Evolutionary conservation across 2,797 vertebrate genomes (phyloP).

Genomic region (Acipenser ruthenus): DNA sequence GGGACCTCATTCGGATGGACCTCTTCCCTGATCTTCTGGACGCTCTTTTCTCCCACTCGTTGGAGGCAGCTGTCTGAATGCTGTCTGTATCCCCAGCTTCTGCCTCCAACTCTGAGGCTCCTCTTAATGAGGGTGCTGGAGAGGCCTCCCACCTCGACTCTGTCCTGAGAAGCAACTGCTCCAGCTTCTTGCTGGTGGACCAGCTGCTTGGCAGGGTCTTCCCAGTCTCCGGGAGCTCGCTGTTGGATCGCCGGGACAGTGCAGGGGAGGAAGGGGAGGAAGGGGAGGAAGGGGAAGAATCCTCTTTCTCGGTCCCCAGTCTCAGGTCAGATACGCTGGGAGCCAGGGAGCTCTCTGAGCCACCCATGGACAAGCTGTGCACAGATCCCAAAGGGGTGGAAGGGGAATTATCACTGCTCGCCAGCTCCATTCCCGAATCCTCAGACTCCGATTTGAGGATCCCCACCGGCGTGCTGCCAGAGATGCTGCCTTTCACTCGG

Average conservation of each 20-base stretch:
- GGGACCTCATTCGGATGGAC: neutral
- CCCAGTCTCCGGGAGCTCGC: neutral
- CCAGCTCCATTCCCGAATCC: slow-evolving; percentile 80
- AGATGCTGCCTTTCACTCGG: slow-evolving; percentile 8
- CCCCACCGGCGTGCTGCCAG: neutral
- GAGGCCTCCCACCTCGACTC: slow-evolving; percentile 13
- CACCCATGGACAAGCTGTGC: slow-evolving; percentile 35
- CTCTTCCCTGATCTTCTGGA: neutral
- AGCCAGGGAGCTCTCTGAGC: neutral
- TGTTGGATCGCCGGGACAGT: neutral
- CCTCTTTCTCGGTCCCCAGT: slow-evolving; percentile 9
- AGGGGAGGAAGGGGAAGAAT: too few species aligned
- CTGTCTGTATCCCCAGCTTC: neutral
- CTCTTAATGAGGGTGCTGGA: neutral
- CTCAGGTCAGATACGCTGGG: slow-evolving; percentile 1
- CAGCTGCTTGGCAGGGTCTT: slow-evolving; percentile 9
- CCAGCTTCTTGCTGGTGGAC: slow-evolving; percentile 31
- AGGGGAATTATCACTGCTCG: slow-evolving; percentile 41
- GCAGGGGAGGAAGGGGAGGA: too few species aligned
- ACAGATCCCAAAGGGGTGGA: slow-evolving; percentile 38
- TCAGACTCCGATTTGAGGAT: slow-evolving; percentile 58
- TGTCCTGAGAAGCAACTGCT: slow-evolving; percentile 30
- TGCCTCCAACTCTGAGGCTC: neutral
- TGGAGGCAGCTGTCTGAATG: neutral
- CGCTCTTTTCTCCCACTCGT: neutral